Conservation (phyloP, 2,888 invertebrate genomes). For the Acronicta aceris region DNA sequence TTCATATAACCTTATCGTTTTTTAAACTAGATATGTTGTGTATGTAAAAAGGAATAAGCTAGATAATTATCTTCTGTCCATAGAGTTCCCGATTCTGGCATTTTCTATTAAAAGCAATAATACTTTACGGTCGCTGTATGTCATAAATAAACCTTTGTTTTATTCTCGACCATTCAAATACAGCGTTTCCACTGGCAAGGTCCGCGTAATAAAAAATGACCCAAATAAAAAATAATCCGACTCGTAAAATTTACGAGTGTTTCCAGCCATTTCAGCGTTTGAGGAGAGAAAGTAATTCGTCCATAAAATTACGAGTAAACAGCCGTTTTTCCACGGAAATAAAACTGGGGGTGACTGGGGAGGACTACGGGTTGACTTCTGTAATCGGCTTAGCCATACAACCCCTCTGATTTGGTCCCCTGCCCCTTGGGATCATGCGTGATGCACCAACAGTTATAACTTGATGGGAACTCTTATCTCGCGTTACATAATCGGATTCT, state of each 20-base stretch:
- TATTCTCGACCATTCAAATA: conserved; percentile 48
- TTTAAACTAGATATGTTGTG: conserved; percentile 21
- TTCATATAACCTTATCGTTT: conserved; percentile 45
- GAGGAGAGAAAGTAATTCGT: conserved; percentile 86
- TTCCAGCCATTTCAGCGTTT: conserved; percentile 83
- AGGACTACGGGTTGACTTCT: conserved; percentile 78
- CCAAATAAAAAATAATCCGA: conserved; percentile 82
- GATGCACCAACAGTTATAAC: conserved; percentile 82
- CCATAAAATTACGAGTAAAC: conserved; percentile 88
- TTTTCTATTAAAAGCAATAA: conserved; percentile 26
- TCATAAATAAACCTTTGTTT: conserved; percentile 50
- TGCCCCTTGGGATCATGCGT: conserved; percentile 73
- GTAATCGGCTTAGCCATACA: conserved; percentile 84
- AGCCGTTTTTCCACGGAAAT: conserved; percentile 87
- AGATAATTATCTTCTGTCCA: conserved; percentile 20
- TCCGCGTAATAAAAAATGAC: conserved; percentile 73
- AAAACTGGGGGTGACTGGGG: conserved; percentile 69
- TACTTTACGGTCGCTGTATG: conserved; percentile 17
- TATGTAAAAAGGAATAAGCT: conserved; percentile 20
- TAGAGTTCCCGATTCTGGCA: conserved; percentile 22
- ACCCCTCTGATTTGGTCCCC: conserved; percentile 73
- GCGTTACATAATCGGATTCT: conserved; percentile 86
- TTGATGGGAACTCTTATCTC: conserved; percentile 87
- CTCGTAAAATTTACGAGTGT: conserved; percentile 82
- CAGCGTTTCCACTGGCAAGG: conserved; percentile 53